phyloP scores from a whole-genome alignment of 1,140 invertebrate genomes.

The Yoshiicerus persimilis region DNA sequence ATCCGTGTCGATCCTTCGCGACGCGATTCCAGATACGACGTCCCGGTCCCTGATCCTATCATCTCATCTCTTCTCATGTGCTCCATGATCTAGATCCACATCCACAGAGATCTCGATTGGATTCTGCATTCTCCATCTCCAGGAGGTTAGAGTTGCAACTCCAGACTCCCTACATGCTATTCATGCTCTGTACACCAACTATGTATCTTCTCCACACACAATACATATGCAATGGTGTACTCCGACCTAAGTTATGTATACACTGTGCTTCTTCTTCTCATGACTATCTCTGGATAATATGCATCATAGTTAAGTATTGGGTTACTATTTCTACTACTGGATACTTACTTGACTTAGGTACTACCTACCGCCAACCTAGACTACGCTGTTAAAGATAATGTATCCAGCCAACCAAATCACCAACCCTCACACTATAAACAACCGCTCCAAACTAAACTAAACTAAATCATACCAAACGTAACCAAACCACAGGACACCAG shows the following conservation, averaged over 20 bases:
- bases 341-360: not conserved
- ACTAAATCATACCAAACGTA: not conserved
- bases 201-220: no score
- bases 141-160: not conserved
- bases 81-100: constrained; percentile 26
- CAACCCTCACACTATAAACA: not conserved
- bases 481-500: not conserved
- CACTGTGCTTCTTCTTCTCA: not conserved
- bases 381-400: not conserved
- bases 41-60: constrained; percentile 34
- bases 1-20: constrained; percentile 16
- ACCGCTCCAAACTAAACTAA: constrained; percentile 7
- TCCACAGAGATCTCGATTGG: not conserved
- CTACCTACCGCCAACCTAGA: not conserved
- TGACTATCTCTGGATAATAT: not conserved
- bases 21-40: not conserved
- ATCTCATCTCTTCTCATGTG: constrained; percentile 24
- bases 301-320: not conserved
- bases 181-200: not conserved
- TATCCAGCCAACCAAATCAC: not conserved
- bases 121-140: not conserved
- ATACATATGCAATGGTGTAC: no score
- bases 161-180: not conserved
- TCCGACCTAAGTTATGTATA: no score
- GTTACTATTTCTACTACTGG: not conserved